Evolutionary conservation across 2,113 vertebrate genomes (phyloP), one percentile per base, ranked within the genome.

Genomic region (Daubentonia madagascariensis): DNA sequence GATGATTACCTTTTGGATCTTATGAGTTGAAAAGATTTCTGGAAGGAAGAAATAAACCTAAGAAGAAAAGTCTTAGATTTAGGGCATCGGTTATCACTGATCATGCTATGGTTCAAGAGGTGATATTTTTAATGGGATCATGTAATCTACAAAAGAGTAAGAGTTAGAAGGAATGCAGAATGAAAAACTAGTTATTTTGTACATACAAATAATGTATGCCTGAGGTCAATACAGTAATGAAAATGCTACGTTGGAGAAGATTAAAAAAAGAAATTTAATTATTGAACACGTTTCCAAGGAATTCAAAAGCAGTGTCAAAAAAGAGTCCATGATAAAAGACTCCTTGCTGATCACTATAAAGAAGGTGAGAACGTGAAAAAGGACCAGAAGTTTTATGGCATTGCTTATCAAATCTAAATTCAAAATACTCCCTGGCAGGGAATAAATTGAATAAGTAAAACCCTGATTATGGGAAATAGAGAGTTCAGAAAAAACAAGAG

Each of bases 401-500:
- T 13, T 67, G 14, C 10, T 78, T 83, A 91, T 85, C 57, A 89
- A 85, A 83, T 59, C 40, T 88, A 50, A 96, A 93, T 70, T 96
- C 37, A 88, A 83, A 93, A 83, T 32, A 93, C 18, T 72, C 30
- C 57, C 73, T n/a, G 32, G 57, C 23, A 89, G 54, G 10, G 12
- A 75, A 89, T 65, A 92, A 84, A 68, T 11, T 79, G 57, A 94
- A 43, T 87, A 68, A 79, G 48, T 80, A 75, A 94, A 83, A 75
- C 54, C 40, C 43, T 83, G 28, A 92, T 40, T 93, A 89, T 1
- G 85, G 43, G 37, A 96, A 89, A 22, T 78, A 92, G 85, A 92
- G 86, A 78, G n/a, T 84, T 94, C 30, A 87, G 61, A 95, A 96
- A 97, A 94, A 96, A 97, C 7, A 94, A 91, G 20, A 96, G 40